Percentiles rank a stretch among this genome's conserved stretches.
These are phyloP conservation scores for Phyllotreta striolata DNA, from an alignment of 2,888 invertebrate species.

Conservation along the genomic window DNA sequence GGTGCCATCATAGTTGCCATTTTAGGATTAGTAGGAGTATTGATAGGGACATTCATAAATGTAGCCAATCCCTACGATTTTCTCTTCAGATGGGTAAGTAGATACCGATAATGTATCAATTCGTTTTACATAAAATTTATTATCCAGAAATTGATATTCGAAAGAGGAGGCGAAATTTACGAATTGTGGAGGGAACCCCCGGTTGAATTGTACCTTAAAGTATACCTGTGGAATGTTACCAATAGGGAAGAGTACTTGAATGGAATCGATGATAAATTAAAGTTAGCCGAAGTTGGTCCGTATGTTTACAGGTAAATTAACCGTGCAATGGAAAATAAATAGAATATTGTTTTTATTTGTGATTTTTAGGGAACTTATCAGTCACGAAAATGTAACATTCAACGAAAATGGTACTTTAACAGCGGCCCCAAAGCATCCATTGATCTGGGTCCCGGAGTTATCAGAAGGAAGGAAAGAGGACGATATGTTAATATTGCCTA, in stretches of 20 bases:
- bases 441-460: constrained; percentile 78
- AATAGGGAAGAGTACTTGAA: constrained; percentile 80
- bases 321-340: not conserved
- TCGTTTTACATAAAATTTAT: constrained; percentile 2
- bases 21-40: constrained; percentile 72
- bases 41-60: constrained; percentile 71
- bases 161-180: constrained; percentile 82
- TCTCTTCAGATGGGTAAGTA: constrained; percentile 75
- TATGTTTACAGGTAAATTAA: constrained; percentile 84
- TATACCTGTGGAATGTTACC: constrained; percentile 85
- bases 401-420: constrained; percentile 80
- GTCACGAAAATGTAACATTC: constrained; percentile 75
- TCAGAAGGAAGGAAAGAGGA: constrained; percentile 78
- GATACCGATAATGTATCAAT: not conserved
- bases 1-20: constrained; percentile 76
- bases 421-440: constrained; percentile 74
- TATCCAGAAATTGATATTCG: constrained; percentile 74
- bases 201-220: constrained; percentile 78
- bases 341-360: constrained; percentile 8
- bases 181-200: constrained; percentile 84
- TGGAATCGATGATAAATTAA: constrained; percentile 73
- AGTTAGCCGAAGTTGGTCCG: constrained; percentile 82
- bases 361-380: constrained; percentile 69
- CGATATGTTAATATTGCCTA: constrained; percentile 78
- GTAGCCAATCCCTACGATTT: constrained; percentile 77